Evolutionary conservation across 2,797 vertebrate genomes (phyloP), one percentile per base, ranked within the genome.

Genomic region (Lophotriccus pileatus): DNA sequence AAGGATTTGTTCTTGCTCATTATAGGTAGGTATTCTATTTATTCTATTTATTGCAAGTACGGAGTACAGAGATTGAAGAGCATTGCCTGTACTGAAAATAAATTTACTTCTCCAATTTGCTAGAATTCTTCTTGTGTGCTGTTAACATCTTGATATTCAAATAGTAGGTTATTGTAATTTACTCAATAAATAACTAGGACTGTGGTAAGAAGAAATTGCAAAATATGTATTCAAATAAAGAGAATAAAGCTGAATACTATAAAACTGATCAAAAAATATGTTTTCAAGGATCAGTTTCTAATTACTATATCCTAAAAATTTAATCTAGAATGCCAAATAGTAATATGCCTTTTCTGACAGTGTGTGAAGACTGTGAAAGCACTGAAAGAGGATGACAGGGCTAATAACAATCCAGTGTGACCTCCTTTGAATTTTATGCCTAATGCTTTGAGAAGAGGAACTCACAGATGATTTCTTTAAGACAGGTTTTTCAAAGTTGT

Each of bases 111-210:
- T 60, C 53, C 41, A 30, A 60, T 46, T 39, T 44, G 5, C 30
- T 66, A 2, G 3, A 89, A 81, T 75, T 79, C 27, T 79, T 22
- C 37, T 43, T 14, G 20, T 0, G 0, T 43, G 15, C 17, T 69
- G 4, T 30, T 63, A 59, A 66, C 67, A 58, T 18, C 58, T 20
- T 25, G 17, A 39, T 49, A 28, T 28, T 67, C 30, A 73, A 84
- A 74, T 8, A 43, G 9, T 47, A 30, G 32, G 10, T 47, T 50
- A 34, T 20, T 39, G 7, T 18, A 86, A 73, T 66, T 76, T 75
- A 4, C 4, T 76, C 6, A 62, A 3, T 83, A 64, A 41, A 39
- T 52, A 36, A 23, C 11, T 74, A 67, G 37, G 46, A 59, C 6
- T 24, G 43, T 55, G 76, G 11, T 39, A 46, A 73, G 70, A 66